These are phyloP conservation scores for Stratiomys singularior DNA, from an alignment of 2,888 invertebrate species.

Conservation along the genomic window DNA sequence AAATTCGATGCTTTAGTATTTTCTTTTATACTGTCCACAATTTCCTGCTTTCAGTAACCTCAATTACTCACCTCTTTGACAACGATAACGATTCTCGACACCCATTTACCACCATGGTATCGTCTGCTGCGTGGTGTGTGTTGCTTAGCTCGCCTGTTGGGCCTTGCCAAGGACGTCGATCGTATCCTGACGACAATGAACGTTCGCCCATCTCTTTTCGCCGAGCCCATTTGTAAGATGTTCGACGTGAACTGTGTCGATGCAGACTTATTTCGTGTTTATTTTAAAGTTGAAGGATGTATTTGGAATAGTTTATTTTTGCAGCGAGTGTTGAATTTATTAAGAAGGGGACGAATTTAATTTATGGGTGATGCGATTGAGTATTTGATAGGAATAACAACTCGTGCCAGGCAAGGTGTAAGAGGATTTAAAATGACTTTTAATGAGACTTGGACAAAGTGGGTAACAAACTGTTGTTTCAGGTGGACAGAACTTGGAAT, in stretches of 20 bases:
- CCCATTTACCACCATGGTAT: no score
- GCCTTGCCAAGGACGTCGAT: neutral
- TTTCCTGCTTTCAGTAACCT: slow-evolving; percentile 40
- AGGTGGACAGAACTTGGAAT: no score
- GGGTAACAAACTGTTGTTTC: no score
- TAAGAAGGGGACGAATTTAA: neutral
- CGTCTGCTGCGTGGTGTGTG: no score
- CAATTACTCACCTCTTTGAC: slow-evolving; percentile 39
- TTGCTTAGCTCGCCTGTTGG: neutral
- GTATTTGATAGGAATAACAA: neutral
- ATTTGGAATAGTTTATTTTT: neutral
- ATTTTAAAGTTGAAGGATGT: neutral
- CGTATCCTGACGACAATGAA: neutral
- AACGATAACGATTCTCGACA: slow-evolving; percentile 4
- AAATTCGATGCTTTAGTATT: slow-evolving; percentile 23
- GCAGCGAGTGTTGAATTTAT: neutral
- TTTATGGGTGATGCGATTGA: neutral
- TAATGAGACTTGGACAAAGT: neutral
- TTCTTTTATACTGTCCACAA: slow-evolving; percentile 47
- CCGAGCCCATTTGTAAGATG: no score
- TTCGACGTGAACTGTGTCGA: no score
- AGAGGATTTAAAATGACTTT: neutral
- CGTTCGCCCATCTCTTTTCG: neutral
- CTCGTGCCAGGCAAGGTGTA: neutral
- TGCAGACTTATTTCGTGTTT: no score